A percentile compares a stretch with the other conserved stretches of the same genome.
These are phyloP conservation scores for Gila robusta DNA, from an alignment of 2,797 vertebrate genomes.

Conservation along the genomic window DNA sequence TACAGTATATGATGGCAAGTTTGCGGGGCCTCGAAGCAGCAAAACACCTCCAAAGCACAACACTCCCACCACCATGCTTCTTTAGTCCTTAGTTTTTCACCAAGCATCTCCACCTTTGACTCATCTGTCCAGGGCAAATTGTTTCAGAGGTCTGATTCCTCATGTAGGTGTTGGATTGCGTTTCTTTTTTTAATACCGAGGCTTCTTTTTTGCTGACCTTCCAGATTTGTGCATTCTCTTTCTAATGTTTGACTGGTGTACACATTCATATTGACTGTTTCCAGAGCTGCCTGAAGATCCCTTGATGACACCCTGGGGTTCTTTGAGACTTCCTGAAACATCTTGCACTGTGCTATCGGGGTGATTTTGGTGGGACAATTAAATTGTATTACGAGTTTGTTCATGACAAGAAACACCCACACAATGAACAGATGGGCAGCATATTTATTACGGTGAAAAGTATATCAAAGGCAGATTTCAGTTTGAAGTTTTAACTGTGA, in stretches of 20 bases:
- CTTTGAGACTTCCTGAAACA: not conserved
- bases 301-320: not conserved
- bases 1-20: not conserved
- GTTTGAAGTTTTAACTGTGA: not conserved
- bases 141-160: slow-evolving; percentile 3
- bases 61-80: not conserved
- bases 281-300: not conserved
- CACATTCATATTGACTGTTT: not conserved
- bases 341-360: not conserved
- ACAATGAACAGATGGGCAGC: not conserved
- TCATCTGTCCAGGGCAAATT: not conserved
- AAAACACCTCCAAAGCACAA: slow-evolving; percentile 9
- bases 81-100: not conserved
- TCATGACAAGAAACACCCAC: not conserved
- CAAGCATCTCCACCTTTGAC: slow-evolving; percentile 9
- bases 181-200: not conserved
- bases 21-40: not conserved
- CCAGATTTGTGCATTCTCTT: not conserved
- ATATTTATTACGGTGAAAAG: not conserved
- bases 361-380: not conserved
- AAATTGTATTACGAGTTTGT: not conserved
- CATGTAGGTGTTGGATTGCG: not conserved
- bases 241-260: not conserved
- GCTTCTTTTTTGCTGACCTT: not conserved
- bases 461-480: slow-evolving; percentile 9